phyloP scores from a whole-genome alignment of 2,797 vertebrate genomes.

The Rhinophrynus dorsalis region DNA sequence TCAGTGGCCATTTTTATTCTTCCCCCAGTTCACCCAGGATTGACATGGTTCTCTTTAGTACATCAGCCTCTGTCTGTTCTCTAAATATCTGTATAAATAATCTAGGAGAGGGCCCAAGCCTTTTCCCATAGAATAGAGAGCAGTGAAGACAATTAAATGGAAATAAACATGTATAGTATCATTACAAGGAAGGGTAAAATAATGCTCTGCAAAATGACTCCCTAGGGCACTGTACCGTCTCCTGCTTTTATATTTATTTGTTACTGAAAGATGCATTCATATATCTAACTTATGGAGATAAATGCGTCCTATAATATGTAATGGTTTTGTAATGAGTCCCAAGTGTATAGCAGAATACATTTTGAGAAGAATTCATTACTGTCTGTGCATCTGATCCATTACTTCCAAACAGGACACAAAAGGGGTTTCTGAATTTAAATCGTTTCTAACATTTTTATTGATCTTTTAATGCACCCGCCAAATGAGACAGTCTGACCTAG shows the following conservation, averaged over 20 bases:
- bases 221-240: not conserved
- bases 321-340: slow-evolving; percentile 31
- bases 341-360: slow-evolving; percentile 14
- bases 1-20: no score
- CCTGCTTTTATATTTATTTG: slow-evolving; percentile 31
- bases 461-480: no score
- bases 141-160: slow-evolving; percentile 28
- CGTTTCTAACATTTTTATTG: no score
- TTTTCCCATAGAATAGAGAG: slow-evolving; percentile 15
- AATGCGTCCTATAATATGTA: slow-evolving; percentile 25
- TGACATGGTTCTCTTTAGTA: no score
- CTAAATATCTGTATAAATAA: no score
- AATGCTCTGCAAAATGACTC: slow-evolving; percentile 26
- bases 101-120: no score
- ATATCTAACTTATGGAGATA: slow-evolving; percentile 41
- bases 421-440: no score
- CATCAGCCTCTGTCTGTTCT: no score
- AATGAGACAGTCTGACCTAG: no score
- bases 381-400: not conserved
- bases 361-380: not conserved
- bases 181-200: slow-evolving; percentile 6
- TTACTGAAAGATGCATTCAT: slow-evolving; percentile 22
- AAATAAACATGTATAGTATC: slow-evolving; percentile 17
- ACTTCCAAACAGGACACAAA: no score
- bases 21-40: no score